A percentile compares a stretch with the other conserved stretches of the same genome.
phyloP scores from a whole-genome alignment of 2,888 invertebrate species.

The Protula sp. region DNA sequence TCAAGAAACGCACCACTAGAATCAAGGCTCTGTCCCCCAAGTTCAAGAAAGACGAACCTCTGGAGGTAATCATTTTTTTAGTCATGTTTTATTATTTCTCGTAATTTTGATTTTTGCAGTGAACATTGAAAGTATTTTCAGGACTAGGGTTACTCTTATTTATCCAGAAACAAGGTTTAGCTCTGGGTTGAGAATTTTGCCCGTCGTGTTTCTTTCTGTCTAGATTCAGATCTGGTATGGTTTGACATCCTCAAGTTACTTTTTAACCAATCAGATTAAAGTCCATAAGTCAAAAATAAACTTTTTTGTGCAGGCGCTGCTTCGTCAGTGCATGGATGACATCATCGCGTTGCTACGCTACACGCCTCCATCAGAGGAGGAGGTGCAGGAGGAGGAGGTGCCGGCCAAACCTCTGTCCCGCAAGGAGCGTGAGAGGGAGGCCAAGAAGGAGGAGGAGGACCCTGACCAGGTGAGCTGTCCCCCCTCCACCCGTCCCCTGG shows the following conservation, averaged over 20 bases:
- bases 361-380: constrained; percentile 3
- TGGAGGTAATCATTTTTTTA: constrained; percentile 30
- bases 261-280: too few relatives aligned
- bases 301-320: constrained; percentile 29
- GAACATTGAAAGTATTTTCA: too few relatives aligned
- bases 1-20: constrained; percentile 25
- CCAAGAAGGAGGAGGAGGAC: too few relatives aligned
- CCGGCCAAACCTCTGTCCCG: neutral
- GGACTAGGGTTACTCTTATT: too few relatives aligned
- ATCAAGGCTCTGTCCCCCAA: constrained; percentile 40
- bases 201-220: neutral
- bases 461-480: too few relatives aligned
- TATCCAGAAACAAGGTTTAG: too few relatives aligned
- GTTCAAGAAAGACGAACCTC: constrained; percentile 38
- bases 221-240: neutral
- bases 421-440: too few relatives aligned
- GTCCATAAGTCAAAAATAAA: neutral
- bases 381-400: neutral
- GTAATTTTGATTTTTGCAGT: neutral
- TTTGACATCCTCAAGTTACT: neutral
- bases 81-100: neutral
- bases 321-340: constrained; percentile 41
- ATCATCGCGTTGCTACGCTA: constrained; percentile 14
- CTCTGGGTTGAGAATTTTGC: too few relatives aligned
- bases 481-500: too few relatives aligned